Percentiles rank a stretch among this genome's conserved stretches.
Conservation (phyloP, 53 echinoderm and acorn worm genomes). For the Stichopus horrens region DNA sequence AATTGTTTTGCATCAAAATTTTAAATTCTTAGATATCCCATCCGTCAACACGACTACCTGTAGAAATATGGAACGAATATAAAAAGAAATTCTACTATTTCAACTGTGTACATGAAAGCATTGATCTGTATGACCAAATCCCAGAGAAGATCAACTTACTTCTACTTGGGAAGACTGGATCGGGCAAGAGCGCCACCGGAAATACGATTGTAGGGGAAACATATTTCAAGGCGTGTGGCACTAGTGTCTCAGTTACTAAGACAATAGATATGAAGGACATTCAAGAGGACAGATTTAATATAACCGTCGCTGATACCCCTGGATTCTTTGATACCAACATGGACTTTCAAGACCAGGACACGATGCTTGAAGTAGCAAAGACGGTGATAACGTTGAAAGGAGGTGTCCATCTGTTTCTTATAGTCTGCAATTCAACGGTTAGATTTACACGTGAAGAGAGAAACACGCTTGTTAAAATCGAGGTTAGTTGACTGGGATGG, state of each 20-base stretch:
- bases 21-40: too few relatives aligned
- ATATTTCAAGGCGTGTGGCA: not conserved
- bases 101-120: not conserved
- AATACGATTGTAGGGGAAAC: not conserved
- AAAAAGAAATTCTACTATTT: not conserved
- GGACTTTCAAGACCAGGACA: not conserved
- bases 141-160: not conserved
- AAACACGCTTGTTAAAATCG: not conserved
- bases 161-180: constrained; percentile 19
- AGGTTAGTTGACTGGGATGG: not conserved
- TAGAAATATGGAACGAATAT: not conserved
- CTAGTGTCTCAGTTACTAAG: not conserved
- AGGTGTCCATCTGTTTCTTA: not conserved
- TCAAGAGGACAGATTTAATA: not conserved
- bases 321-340: constrained; percentile 10
- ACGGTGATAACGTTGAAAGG: not conserved
- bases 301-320: constrained; percentile 21
- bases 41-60: too few relatives aligned
- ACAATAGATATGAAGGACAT: not conserved
- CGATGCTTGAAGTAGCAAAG: not conserved
- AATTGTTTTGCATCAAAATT: too few relatives aligned
- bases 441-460: not conserved
- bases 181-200: constrained; percentile 19
- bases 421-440: not conserved
- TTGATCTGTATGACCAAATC: too few relatives aligned